Evolutionary conservation across 2,113 vertebrate species (phyloP).

Genomic region (Nycticryphes semicollaris): DNA sequence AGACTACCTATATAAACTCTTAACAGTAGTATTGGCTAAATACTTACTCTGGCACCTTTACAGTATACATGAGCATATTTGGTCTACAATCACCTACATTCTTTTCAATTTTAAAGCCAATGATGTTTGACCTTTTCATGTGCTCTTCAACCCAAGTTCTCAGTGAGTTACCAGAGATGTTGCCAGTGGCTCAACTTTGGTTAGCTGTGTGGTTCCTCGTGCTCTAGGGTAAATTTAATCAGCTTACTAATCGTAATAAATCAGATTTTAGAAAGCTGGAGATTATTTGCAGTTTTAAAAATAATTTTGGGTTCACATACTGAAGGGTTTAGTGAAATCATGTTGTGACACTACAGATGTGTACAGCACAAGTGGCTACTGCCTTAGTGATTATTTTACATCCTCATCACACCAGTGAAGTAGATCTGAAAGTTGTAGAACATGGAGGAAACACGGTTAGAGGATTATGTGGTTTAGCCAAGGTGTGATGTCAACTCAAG

Average conservation of each 20-base stretch:
- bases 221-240: not conserved
- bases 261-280: not conserved
- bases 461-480: not conserved
- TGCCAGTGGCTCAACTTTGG: not conserved
- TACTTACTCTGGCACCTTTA: not conserved
- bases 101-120: not conserved
- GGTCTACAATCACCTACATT: not conserved
- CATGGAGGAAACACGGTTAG: not conserved
- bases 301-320: not conserved
- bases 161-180: not conserved
- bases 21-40: not conserved
- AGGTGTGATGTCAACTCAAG: not conserved
- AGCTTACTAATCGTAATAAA: not conserved
- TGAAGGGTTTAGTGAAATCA: not conserved
- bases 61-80: not conserved
- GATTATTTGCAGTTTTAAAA: not conserved
- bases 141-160: not conserved
- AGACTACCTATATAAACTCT: not conserved
- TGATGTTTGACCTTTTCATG: not conserved
- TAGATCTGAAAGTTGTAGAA: not conserved
- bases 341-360: not conserved
- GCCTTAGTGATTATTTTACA: not conserved
- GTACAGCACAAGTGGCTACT: not conserved
- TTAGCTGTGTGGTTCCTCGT: not conserved
- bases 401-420: not conserved